Conservation (phyloP, 1,140 invertebrate genomes). For the Ceratoteleas bidentatus region DNA sequence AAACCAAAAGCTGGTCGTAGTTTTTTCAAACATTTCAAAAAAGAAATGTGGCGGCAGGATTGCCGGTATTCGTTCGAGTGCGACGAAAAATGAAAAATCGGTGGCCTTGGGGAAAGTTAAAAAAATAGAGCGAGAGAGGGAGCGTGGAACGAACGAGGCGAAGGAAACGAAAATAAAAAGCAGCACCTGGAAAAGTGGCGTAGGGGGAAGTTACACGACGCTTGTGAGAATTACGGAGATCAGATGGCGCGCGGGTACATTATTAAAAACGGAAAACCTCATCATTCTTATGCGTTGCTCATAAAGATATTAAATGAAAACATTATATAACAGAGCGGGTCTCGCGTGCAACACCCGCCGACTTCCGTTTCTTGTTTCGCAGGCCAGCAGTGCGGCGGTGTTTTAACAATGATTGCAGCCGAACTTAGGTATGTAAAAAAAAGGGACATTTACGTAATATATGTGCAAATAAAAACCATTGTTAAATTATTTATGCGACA, state of each 20-base stretch:
- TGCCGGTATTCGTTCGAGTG: constrained; percentile 54
- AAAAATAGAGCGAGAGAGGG: too few relatives aligned
- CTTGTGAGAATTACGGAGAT: constrained; percentile 77
- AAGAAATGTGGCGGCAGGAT: constrained; percentile 60
- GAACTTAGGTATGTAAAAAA: constrained; percentile 42
- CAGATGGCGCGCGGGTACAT: constrained; percentile 76
- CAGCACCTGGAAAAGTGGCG: constrained; percentile 43
- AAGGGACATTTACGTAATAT: constrained; percentile 40
- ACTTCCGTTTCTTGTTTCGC: constrained; percentile 74
- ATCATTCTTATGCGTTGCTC: constrained; percentile 76
- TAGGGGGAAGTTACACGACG: constrained; percentile 59
- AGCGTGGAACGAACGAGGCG: constrained; percentile 42
- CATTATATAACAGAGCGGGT: constrained; percentile 73
- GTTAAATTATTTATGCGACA: constrained; percentile 36
- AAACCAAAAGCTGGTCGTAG: constrained; percentile 54
- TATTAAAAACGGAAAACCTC: constrained; percentile 80
- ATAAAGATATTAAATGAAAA: constrained; percentile 80
- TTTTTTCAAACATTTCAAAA: constrained; percentile 61
- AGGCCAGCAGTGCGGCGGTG: constrained; percentile 36
- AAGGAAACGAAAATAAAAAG: constrained; percentile 49
- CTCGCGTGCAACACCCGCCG: constrained; percentile 51
- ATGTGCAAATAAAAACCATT: constrained; percentile 54
- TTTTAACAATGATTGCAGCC: constrained; percentile 55
- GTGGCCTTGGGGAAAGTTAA: constrained; percentile 61
- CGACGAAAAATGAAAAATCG: constrained; percentile 65